These are phyloP conservation scores for Lepus europaeus DNA, from an alignment of 2,113 vertebrate species.

Conservation along the genomic window DNA sequence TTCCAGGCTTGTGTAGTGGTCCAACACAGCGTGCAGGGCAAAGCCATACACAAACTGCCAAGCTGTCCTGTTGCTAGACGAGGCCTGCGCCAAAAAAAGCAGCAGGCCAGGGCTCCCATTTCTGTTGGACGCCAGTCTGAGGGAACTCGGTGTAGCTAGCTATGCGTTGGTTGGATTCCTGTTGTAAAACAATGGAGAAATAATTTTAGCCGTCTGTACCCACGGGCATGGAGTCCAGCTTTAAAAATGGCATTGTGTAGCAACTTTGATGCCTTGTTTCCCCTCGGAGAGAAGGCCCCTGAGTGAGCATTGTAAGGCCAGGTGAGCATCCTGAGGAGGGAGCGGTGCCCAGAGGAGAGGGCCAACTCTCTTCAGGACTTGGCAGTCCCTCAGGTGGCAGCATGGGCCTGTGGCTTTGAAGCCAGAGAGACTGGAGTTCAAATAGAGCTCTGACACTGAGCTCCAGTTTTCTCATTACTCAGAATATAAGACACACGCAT, in stretches of 20 bases:
- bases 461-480: not conserved
- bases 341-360: not conserved
- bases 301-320: not conserved
- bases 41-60: not conserved
- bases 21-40: not conserved
- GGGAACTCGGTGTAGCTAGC: not conserved
- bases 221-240: conserved; percentile 7
- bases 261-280: not conserved
- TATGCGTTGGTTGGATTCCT: not conserved
- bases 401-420: not conserved
- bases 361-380: not conserved
- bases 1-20: conserved; percentile 24
- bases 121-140: not conserved
- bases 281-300: not conserved
- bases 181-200: conserved; percentile 38
- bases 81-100: not conserved
- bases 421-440: not conserved
- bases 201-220: not conserved
- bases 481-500: not conserved
- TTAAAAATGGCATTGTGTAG: conserved; percentile 10
- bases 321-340: not conserved
- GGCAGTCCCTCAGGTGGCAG: not conserved
- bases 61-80: not conserved
- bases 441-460: not conserved
- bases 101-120: not conserved